Percentiles rank a stretch among this genome's conserved stretches.
phyloP scores from a whole-genome alignment of 2,888 invertebrate species.

The Chrysolina americana region DNA sequence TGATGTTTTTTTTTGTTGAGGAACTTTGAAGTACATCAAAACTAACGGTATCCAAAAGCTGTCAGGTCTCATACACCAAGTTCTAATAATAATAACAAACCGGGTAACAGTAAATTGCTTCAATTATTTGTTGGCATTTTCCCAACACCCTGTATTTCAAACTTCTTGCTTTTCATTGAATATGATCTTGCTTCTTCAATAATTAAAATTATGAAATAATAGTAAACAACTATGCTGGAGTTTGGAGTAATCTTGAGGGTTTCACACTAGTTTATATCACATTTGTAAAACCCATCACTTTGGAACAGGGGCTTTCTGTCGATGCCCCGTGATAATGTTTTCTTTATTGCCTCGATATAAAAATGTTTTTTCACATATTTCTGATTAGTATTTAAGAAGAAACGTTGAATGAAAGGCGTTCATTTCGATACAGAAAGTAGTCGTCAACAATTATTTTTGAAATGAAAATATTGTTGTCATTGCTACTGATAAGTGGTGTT shows the following conservation, averaged over 20 bases:
- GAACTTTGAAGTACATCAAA: no score
- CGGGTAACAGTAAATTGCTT: no score
- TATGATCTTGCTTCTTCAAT: no score
- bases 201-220: no score
- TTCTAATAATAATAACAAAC: no score
- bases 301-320: not conserved
- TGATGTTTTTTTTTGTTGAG: no score
- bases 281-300: not conserved
- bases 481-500: slow-evolving; percentile 8
- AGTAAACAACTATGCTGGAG: not conserved
- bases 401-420: not conserved
- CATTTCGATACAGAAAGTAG: not conserved
- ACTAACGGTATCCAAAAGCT: no score
- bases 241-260: not conserved
- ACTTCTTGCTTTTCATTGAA: no score
- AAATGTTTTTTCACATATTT: not conserved
- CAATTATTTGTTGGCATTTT: no score
- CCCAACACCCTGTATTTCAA: no score
- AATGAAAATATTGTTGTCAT: not conserved
- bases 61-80: no score
- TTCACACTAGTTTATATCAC: not conserved
- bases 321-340: not conserved
- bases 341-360: not conserved
- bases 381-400: not conserved
- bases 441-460: not conserved